Evolutionary conservation across 1,140 invertebrate species (phyloP).

Genomic region (Amphibalanus amphitrite): DNA sequence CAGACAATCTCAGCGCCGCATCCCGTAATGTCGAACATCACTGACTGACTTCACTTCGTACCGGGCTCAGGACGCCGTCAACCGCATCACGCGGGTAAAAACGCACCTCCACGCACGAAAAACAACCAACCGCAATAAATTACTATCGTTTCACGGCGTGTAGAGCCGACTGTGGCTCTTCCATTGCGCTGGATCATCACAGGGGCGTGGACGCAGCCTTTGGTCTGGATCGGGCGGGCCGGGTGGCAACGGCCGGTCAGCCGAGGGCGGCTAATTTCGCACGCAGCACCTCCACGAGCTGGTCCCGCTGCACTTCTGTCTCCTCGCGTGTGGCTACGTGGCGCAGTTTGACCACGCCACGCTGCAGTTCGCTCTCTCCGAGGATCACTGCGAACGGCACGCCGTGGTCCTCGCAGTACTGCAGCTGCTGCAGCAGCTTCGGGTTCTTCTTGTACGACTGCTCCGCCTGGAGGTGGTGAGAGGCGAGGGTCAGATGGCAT

Average conservation of each 20-base stretch:
- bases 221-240: neutral
- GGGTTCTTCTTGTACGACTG: slow-evolving; percentile 90
- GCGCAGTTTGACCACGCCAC: slow-evolving; percentile 65
- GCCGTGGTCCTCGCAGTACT: slow-evolving; percentile 80
- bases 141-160: neutral
- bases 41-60: too few relatives aligned
- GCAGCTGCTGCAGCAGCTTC: slow-evolving; percentile 79
- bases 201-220: neutral
- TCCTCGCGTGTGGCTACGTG: slow-evolving; percentile 56
- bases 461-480: slow-evolving; percentile 43
- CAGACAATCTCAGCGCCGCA: too few relatives aligned
- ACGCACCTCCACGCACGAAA: neutral
- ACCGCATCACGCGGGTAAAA: too few relatives aligned
- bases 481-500: too few relatives aligned
- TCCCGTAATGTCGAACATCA: too few relatives aligned
- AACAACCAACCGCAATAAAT: neutral
- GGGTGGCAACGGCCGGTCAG: too few relatives aligned
- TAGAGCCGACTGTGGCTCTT: neutral
- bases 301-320: slow-evolving; percentile 36
- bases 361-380: slow-evolving; percentile 76
- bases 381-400: slow-evolving; percentile 83
- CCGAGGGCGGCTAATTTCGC: neutral
- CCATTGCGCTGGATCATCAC: neutral
- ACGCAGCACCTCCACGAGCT: slow-evolving; percentile 18
- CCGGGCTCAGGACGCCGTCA: too few relatives aligned